Evolutionary conservation across 2,797 vertebrate species (phyloP).

Genomic region (Schizopygopsis malacanthus): DNA sequence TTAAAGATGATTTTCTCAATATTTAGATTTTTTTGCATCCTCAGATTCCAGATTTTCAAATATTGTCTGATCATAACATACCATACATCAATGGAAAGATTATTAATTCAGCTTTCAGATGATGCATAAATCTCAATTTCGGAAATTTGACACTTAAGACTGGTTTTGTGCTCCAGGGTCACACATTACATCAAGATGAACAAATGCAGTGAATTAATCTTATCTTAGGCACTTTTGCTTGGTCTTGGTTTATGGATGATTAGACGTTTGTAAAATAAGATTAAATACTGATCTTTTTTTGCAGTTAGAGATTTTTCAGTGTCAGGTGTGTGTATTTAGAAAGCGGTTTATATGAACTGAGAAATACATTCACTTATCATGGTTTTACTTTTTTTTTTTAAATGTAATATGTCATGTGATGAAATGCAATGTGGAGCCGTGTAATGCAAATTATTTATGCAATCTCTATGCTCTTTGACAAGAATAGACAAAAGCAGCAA

Average conservation of each 20-base stretch:
- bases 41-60: no score
- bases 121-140: no score
- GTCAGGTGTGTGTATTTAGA: not conserved
- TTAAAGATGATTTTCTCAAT: no score
- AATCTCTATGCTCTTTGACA: not conserved
- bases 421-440: slow-evolving; percentile 14
- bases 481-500: not conserved
- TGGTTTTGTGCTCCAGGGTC: no score
- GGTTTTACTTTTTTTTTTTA: slow-evolving; percentile 1
- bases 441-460: not conserved
- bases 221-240: not conserved
- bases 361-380: not conserved
- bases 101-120: no score
- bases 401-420: not conserved
- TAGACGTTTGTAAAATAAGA: not conserved
- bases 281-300: not conserved
- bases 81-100: no score
- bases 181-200: not conserved
- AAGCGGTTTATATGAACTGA: not conserved
- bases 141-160: no score
- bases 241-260: not conserved
- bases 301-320: not conserved
- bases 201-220: not conserved
- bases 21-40: no score
- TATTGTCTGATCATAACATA: no score